Evolutionary conservation across 2,888 invertebrate genomes (phyloP), one percentile per base, ranked within the genome.

Genomic region (Sphaerophoria rueppellii): DNA sequence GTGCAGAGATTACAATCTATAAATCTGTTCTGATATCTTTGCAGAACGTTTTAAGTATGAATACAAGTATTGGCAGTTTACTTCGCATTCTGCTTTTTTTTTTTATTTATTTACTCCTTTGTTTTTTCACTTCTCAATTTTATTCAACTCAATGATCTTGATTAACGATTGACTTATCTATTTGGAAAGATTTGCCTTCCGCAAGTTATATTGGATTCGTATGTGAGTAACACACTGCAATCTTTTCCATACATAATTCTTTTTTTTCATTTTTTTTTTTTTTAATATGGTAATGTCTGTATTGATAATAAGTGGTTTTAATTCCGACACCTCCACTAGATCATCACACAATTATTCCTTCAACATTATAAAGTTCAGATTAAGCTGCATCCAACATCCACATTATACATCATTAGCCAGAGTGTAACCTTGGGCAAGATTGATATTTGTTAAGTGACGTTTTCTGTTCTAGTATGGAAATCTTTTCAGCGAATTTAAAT

Each of bases 231-330:
- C 65, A 16, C 65, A 43, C 12, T 43, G 43, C 43, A 43, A 43
- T 11, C 3, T 79, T 83, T 24, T 24, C 2, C 24, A 24, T 24
- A 24, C 24, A 24, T 24, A 24, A 24, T 2, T 2, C 24, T 24
- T 24, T 24, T 24, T 24, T 24, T 24, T 24, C 24, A n/a, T n/a
- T n/a, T 2, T 2, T 2, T 24, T 24, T 24, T 24, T 24, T 24
- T 24, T 24, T 2, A 24, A 24, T 24, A 24, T 24, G 24, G 24
- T 24, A 24, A 24, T 24, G 24, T 24, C 1, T 24, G 2, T 24
- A 79, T 79, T 74, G 71, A 83, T 79, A 79, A 75, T 83, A 75
- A 83, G 67, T 55, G 75, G 74, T 75, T 75, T 83, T 83, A 83
- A 79, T 83, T 79, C 79, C 75, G 79, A 83, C 82, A 83, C 82